Conservation (phyloP, 2,797 vertebrate genomes). For the Ptychadena robeensis region DNA sequence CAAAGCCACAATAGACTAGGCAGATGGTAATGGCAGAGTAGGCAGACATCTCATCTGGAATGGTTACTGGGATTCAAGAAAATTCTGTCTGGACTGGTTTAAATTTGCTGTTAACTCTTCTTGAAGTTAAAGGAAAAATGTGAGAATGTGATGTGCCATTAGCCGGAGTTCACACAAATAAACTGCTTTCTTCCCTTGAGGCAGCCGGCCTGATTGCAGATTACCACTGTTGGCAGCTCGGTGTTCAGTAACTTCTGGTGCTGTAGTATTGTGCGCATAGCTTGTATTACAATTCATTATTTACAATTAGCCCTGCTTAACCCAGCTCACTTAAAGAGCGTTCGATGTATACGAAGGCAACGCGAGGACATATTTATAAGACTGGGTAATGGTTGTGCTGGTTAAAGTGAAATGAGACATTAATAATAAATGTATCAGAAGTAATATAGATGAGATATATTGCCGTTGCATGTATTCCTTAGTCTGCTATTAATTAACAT, state of each 20-base stretch:
- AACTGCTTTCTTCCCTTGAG: not conserved
- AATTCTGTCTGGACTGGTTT: too few species aligned
- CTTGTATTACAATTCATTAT: conserved; percentile 17
- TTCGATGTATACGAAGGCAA: conserved; percentile 6
- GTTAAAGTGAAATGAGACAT: conserved; percentile 40
- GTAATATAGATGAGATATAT: conserved; percentile 42
- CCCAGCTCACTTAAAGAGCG: not conserved
- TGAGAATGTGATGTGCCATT: not conserved
- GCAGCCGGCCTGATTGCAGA: not conserved
- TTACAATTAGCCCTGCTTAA: conserved; percentile 10
- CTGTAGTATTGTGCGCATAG: not conserved
- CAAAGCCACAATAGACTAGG: too few species aligned
- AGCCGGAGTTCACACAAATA: not conserved
- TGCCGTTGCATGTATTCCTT: conserved; percentile 31
- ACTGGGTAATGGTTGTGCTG: conserved; percentile 22
- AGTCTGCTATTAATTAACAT: conserved; percentile 51
- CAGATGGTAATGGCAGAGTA: too few species aligned
- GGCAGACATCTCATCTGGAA: too few species aligned
- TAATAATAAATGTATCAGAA: conserved; percentile 56
- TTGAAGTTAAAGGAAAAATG: too few species aligned
- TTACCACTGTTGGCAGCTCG: not conserved
- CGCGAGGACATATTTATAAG: conserved; percentile 13
- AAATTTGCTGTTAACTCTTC: not conserved
- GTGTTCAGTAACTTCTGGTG: conserved; percentile 1
- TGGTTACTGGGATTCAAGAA: too few species aligned